Evolutionary conservation across 2,797 vertebrate genomes (phyloP).

Genomic region (Trachops cirrhosus): DNA sequence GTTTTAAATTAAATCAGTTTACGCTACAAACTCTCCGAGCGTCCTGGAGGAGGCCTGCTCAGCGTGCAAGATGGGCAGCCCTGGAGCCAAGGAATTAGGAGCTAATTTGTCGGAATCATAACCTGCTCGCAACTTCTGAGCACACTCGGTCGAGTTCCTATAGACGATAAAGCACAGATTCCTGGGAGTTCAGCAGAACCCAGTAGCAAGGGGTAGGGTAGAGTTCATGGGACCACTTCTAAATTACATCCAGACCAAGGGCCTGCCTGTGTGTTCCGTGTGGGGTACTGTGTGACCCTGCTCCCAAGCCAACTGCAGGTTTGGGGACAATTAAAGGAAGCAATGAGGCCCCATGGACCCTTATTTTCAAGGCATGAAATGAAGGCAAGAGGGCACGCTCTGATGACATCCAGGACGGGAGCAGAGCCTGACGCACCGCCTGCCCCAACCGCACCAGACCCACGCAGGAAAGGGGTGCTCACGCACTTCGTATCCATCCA

Average conservation of each 20-base stretch:
- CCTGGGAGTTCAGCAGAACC: neutral
- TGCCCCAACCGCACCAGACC: neutral
- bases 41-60: conserved; percentile 50
- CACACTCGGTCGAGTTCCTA: conserved; percentile 37
- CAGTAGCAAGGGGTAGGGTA: neutral
- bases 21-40: conserved; percentile 57
- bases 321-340: conserved; percentile 67
- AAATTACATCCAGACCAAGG: conserved; percentile 72
- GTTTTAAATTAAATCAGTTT: conserved; percentile 69
- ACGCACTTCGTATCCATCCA: neutral
- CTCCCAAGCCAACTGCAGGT: conserved; percentile 61
- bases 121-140: conserved; percentile 13
- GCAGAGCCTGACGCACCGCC: neutral
- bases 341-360: conserved; percentile 23
- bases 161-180: conserved; percentile 13
- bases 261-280: conserved; percentile 47
- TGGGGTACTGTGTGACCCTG: conserved; percentile 46
- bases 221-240: conserved; percentile 47
- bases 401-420: neutral
- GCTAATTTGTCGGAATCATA: conserved; percentile 65
- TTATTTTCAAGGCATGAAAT: conserved; percentile 2
- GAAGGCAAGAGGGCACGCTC: conserved; percentile 22
- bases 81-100: conserved; percentile 66
- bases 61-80: conserved; percentile 61
- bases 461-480: neutral